phyloP scores from a whole-genome alignment of 2,888 invertebrate species.

The Cerastis leucographa region DNA sequence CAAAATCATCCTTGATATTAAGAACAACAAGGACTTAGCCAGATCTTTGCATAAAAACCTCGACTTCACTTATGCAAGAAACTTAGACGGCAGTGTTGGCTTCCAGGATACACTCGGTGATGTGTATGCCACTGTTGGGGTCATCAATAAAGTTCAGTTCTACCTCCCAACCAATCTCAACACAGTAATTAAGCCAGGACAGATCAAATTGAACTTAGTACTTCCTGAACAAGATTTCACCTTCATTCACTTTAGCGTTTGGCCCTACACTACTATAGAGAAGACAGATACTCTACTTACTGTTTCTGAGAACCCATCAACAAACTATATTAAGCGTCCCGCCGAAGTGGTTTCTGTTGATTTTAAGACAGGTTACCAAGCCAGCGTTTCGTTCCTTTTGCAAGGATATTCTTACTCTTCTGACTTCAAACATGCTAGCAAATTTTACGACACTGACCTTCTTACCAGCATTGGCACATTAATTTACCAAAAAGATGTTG shows the following conservation, averaged over 20 bases:
- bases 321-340: constrained; percentile 82
- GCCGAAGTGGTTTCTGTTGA: constrained; percentile 75
- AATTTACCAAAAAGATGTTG: constrained; percentile 81
- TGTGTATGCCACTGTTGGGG: constrained; percentile 91
- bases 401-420: constrained; percentile 88
- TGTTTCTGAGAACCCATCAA: constrained; percentile 83
- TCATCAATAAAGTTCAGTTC: constrained; percentile 91
- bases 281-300: constrained; percentile 90
- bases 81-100: constrained; percentile 91
- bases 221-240: constrained; percentile 87
- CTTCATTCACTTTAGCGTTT: constrained; percentile 90
- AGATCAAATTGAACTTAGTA: constrained; percentile 85
- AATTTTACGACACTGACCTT: constrained; percentile 70
- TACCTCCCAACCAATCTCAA: constrained; percentile 90
- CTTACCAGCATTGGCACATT: constrained; percentile 72
- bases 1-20: constrained; percentile 45
- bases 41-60: constrained; percentile 84
- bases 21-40: constrained; percentile 69
- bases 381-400: constrained; percentile 89
- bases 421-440: constrained; percentile 81
- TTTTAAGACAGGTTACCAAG: constrained; percentile 84
- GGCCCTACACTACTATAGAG: constrained; percentile 91
- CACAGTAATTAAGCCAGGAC: constrained; percentile 82
- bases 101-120: constrained; percentile 92
- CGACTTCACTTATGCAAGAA: constrained; percentile 88